Base-by-base conservation (phyloP, 1,140 invertebrate genomes). In the Drosophila lacteicornis region DNA sequence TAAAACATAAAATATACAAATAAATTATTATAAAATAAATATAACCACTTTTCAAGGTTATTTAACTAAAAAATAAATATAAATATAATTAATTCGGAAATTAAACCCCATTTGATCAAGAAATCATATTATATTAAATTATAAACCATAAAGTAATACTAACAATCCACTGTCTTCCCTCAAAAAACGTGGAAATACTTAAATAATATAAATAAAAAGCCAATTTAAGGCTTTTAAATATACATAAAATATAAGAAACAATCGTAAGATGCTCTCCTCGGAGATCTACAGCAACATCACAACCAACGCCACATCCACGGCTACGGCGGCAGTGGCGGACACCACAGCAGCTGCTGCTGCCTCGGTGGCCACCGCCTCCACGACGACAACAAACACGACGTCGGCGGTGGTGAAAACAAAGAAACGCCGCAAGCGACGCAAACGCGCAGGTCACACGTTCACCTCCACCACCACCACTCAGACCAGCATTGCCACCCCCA, bases 381-480 rank as follows among this genome's bases (percentile, higher is more conserved):
- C 63, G 12, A 62, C 50, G 0, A 59, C 67, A 57, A 67, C 79
- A 47, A 62, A 71, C 27, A 49, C 75, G 42, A 51, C 84, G 30
- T 59, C 63, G 51, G 45, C 65, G 19, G 19, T 91, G 40, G 55
- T 82, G 13, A 88, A 77, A 60, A 27, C 82, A 11, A 92, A 86
- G 75, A 92, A 91, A 70, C 82, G 91, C 38, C 84, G 82, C 38
- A 91, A 86, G 60, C 87, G 91, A 15, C 84, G 91, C 43, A 92
- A 92, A 71, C 87, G 90, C 69, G 75, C 80, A 73, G 70, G 74
- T 58, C 76, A 82, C 66, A 80, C 79, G 68, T 75, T 73, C 19
- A 36, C 25, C 40, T 40, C 62, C 49, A 40, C 25, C 55, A 58
- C 6, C 61, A 33, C 12, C 36, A 36, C 4, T 60, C 19, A 19